These are phyloP conservation scores for Darevskia mixta DNA, from an alignment of 2,797 vertebrate genomes.

Conservation along the genomic window DNA sequence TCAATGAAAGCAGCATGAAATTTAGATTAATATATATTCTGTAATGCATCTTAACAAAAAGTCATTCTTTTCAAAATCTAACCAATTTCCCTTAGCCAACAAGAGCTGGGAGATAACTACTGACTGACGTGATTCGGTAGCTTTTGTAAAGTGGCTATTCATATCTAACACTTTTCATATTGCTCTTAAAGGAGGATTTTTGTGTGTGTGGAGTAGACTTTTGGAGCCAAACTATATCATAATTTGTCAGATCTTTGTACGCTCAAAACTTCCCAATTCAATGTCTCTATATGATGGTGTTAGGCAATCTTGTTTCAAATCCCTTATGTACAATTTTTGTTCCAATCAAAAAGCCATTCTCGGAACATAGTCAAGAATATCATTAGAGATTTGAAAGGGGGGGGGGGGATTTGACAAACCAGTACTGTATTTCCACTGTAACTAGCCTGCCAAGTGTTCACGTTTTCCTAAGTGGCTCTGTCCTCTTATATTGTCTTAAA, in stretches of 20 bases:
- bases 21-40: not conserved
- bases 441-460: too few species aligned
- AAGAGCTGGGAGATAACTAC: not conserved
- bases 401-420: not conserved
- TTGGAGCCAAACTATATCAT: not conserved
- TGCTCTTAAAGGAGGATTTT: not conserved
- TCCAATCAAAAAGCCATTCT: not conserved
- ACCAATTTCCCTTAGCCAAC: not conserved
- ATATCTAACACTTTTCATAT: not conserved
- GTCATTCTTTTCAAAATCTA: not conserved
- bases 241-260: not conserved
- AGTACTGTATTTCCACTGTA: too few species aligned
- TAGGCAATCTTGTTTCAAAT: not conserved
- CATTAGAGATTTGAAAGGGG: not conserved
- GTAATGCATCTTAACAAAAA: not conserved
- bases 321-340: not conserved
- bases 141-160: not conserved
- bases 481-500: not conserved
- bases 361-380: not conserved
- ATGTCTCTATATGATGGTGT: not conserved
- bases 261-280: not conserved
- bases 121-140: not conserved
- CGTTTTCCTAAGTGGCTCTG: not conserved
- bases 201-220: not conserved
- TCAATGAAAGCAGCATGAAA: not conserved